Evolutionary conservation across 2,797 vertebrate species (phyloP), one percentile per base, ranked within the genome.

Genomic region (Pogonophryne albipinna): DNA sequence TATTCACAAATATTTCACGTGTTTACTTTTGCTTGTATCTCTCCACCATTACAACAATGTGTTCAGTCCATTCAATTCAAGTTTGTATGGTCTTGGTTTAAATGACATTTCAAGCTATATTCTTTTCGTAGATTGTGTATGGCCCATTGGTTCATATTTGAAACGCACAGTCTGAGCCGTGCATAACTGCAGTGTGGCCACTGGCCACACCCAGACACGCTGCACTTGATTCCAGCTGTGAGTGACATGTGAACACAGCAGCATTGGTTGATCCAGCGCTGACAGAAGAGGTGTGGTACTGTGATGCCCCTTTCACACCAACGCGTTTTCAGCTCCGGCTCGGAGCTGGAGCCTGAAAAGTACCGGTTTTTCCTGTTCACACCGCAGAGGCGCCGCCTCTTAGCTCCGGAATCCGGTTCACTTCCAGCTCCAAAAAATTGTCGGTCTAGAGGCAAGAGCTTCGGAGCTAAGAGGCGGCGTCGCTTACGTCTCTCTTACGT

Each of bases 181-280:
- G 16, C 34, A 50, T 17, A 49, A 52, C n/a, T n/a, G n/a, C n/a
- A n/a, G n/a, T n/a, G n/a, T n/a, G n/a, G n/a, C n/a, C n/a, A n/a
- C n/a, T n/a, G n/a, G n/a, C n/a, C n/a, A n/a, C n/a, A n/a, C n/a
- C n/a, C n/a, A n/a, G n/a, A n/a, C n/a, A n/a, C n/a, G n/a, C 34
- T 38, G 34, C 34, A 38, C 34, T 38, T 38, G 34, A 38, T 38
- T 38, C 34, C 34, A 38, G 34, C 65, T 64, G 58, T 65, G 78
- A 66, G 14, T 47, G 80, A 66, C 66, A n/a, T 47, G n/a, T 58
- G 70, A 74, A 73, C 63, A 53, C 60, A 66, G 14, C 51, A 17
- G 45, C 13, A 4, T 13, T 10, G 31, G 45, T 56, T 60, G 74
- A 63, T 73, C 57, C 4, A 1, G 19, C 38, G 55, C 19, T 53